Base-by-base conservation (phyloP, 2,888 invertebrate species). In the Morpho achilles region DNA sequence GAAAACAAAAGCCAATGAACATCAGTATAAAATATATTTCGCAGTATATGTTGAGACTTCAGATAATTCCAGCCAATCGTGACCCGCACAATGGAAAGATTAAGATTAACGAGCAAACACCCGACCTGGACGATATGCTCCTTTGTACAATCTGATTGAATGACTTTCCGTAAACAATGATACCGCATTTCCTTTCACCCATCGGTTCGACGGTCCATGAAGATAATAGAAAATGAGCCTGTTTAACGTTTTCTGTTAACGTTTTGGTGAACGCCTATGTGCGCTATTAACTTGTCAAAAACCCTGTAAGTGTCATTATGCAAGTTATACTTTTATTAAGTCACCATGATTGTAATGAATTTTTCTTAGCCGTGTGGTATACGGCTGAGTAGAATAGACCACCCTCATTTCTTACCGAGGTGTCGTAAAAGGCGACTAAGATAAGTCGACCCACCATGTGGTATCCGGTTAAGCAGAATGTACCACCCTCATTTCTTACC, bases 111-210 rank as follows among this genome's bases (percentile, higher is more conserved):
- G 87, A 85, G 69, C 68, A 63, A 62, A 61, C 61, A 46, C 67
- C 68, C 66, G 74, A 79, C 75, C 73, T 71, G 70, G 72, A 75
- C 84, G 79, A 80, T 85, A 84, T 84, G 86, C 75, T 73, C 74
- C 74, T 77, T 82, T 84, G 80, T 80, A 74, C 64, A 67, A 70
- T 71, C 75, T 79, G 84, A 86, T 86, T 84, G 82, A 84, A 86
- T 86, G 82, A 81, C 83, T 84, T 77, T 77, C 79, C 74, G 79
- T 83, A 84, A 84, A 85, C 85, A 86, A 84, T 86, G 85, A 85
- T 79, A 76, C 68, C 66, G 75, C 79, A 71, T 69, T 80, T 78
- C 76, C 76, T 72, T 73, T 73, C 62, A 62, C 67, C 71, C 69
- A 67, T 66, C 61, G 65, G 64, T 67, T 65, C 64, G 62, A 59